phyloP scores from a whole-genome alignment of 2,113 vertebrate species.

The Tauraco erythrolophus region DNA sequence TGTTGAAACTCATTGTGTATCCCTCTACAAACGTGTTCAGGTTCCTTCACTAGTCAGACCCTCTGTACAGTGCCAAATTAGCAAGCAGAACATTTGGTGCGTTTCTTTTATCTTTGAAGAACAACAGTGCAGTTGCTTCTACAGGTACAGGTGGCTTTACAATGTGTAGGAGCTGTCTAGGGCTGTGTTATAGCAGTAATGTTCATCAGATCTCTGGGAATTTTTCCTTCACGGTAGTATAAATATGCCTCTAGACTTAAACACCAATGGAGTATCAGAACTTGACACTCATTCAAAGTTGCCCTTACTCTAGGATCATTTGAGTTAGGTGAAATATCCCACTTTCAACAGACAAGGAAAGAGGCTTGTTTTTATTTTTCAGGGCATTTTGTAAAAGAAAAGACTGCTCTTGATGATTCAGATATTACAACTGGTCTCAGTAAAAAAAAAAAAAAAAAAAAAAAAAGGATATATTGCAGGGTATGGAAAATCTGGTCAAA shows the following conservation, averaged over 20 bases:
- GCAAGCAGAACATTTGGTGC: not conserved
- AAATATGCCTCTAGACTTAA: constrained; percentile 20
- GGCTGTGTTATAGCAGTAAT: not conserved
- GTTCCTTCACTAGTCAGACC: not conserved
- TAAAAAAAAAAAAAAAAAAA: not conserved
- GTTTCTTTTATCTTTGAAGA: not conserved
- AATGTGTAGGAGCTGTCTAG: not conserved
- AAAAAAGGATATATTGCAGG: not conserved
- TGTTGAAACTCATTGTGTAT: not conserved
- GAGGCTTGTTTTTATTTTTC: constrained; percentile 31
- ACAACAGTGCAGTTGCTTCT: not conserved
- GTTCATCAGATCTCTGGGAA: not conserved
- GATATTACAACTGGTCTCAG: not conserved
- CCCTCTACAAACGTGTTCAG: not conserved
- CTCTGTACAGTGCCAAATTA: not conserved
- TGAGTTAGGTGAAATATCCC: not conserved
- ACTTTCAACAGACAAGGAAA: not conserved
- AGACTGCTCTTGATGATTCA: constrained; percentile 11
- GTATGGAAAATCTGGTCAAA: not conserved
- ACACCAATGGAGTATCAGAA: not conserved
- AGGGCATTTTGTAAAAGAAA: not conserved
- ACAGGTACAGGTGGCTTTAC: constrained; percentile 8
- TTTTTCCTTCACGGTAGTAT: not conserved
- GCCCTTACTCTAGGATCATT: not conserved
- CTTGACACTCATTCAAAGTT: constrained; percentile 20